These are phyloP conservation scores for Chiloscyllium punctatum DNA, from an alignment of 2,797 vertebrate genomes.

Conservation along the genomic window DNA sequence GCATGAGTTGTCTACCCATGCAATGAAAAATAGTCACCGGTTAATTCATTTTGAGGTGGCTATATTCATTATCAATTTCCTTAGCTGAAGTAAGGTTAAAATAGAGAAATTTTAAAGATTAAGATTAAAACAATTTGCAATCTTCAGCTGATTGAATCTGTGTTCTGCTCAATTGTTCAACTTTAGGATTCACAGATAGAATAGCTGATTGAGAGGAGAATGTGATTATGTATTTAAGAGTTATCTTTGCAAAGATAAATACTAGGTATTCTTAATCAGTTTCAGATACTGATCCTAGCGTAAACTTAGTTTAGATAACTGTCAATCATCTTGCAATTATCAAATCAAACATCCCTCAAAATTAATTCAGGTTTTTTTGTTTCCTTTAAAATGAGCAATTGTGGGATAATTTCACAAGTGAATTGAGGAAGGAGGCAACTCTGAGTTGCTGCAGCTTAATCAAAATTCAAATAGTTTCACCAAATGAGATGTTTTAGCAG, in stretches of 20 bases:
- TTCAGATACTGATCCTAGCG: background rate
- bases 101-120: background rate
- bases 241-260: background rate
- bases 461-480: background rate
- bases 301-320: background rate
- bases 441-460: background rate
- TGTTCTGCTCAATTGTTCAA: background rate
- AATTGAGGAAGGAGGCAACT: background rate
- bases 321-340: background rate
- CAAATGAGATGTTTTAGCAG: background rate
- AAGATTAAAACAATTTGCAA: background rate
- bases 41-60: background rate
- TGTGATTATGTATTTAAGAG: background rate
- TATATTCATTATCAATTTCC: background rate
- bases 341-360: background rate
- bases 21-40: background rate
- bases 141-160: background rate
- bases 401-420: background rate
- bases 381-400: background rate
- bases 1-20: background rate
- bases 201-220: background rate
- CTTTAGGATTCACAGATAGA: background rate
- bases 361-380: background rate
- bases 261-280: background rate
- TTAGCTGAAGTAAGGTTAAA: background rate